A percentile compares a stretch with the other conserved stretches of the same genome.
Evolutionary conservation across 2,888 invertebrate genomes (phyloP).

Genomic region (Baronia brevicornis): DNA sequence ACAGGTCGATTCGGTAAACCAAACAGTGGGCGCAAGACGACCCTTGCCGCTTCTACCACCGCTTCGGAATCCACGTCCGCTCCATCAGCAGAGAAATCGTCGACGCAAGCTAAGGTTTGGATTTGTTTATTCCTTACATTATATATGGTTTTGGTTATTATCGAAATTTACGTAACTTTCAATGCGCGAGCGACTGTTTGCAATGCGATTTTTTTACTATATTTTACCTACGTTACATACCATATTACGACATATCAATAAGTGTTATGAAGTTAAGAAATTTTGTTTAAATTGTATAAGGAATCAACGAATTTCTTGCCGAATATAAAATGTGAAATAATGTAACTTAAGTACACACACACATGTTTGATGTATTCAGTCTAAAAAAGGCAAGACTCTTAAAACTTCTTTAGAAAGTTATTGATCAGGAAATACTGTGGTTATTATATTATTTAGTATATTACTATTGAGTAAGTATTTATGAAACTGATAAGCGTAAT

Average conservation of each 20-base stretch:
- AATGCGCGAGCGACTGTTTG: conserved; percentile 25
- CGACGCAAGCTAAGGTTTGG: conserved; percentile 51
- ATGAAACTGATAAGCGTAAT: too few species aligned
- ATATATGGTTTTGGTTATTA: conserved; percentile 3
- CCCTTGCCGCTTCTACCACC: conserved; percentile 49
- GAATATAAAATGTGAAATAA: too few species aligned
- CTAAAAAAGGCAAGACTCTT: too few species aligned
- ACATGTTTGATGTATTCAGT: too few species aligned
- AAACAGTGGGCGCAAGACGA: conserved; percentile 44
- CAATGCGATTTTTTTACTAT: conserved; percentile 34
- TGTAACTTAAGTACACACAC: too few species aligned
- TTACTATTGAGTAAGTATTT: too few species aligned
- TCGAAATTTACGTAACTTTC: conserved; percentile 18
- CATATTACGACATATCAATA: conserved; percentile 11
- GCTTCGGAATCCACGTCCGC: conserved; percentile 34
- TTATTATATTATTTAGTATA: too few species aligned
- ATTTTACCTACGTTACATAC: conserved; percentile 16
- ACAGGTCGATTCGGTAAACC: conserved; percentile 69
- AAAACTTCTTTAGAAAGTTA: too few species aligned
- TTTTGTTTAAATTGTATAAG: too few species aligned
- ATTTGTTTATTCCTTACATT: conserved; percentile 16
- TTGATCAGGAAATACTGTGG: too few species aligned
- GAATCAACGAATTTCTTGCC: too few species aligned
- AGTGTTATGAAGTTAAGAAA: conserved; percentile 7
- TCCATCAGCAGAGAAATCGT: conserved; percentile 42